A percentile compares a stretch with the other conserved stretches of the same genome.
These are phyloP conservation scores for Aphrophora alni DNA, from an alignment of 2,888 invertebrate species.

Conservation along the genomic window DNA sequence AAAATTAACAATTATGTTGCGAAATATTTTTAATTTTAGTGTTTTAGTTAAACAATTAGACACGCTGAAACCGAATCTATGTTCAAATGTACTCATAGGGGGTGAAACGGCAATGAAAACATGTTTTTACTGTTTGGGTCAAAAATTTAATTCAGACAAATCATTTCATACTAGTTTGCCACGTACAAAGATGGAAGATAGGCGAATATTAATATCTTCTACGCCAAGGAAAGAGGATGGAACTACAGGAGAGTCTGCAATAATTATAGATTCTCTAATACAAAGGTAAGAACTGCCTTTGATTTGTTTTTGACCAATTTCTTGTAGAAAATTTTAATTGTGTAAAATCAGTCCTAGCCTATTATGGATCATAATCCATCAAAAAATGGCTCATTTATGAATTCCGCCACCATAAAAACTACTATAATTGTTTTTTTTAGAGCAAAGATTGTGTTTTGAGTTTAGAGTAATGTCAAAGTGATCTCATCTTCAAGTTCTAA, in stretches of 20 bases:
- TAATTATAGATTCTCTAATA: conserved; percentile 72
- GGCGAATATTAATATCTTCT: conserved; percentile 54
- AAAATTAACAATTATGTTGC: background rate
- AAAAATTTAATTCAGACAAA: background rate
- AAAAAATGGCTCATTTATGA: too few relatives aligned
- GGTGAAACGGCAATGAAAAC: background rate
- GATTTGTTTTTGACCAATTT: conserved; percentile 21
- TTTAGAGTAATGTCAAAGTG: too few relatives aligned
- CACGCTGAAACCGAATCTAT: background rate
- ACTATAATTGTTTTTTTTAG: too few relatives aligned
- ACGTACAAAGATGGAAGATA: conserved; percentile 54
- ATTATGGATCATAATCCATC: too few relatives aligned
- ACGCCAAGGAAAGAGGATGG: conserved; percentile 71
- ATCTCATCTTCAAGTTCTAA: too few relatives aligned
- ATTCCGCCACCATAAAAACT: too few relatives aligned
- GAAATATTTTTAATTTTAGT: background rate
- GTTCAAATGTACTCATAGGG: background rate
- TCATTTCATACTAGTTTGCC: conserved; percentile 41
- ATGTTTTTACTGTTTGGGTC: background rate
- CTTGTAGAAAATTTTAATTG: background rate
- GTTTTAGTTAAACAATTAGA: background rate
- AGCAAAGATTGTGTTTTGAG: too few relatives aligned
- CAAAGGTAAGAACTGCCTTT: conserved; percentile 63
- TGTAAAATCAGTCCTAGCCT: too few relatives aligned
- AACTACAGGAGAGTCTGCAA: conserved; percentile 74